These are phyloP conservation scores for Serilophus lunatus DNA, from an alignment of 2,113 vertebrate species.

Conservation along the genomic window DNA sequence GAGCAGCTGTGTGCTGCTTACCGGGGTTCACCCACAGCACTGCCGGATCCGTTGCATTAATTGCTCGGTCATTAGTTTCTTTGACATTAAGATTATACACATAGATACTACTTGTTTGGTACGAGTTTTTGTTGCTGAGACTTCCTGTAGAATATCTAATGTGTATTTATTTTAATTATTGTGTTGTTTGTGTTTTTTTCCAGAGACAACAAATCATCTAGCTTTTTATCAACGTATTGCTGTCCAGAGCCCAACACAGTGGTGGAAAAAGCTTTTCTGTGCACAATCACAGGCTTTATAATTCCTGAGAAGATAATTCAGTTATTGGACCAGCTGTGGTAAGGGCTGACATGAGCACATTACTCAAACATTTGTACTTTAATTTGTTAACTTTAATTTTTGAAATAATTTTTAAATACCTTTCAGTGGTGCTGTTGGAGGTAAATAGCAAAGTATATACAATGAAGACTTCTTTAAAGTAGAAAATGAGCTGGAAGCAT, in stretches of 20 bases:
- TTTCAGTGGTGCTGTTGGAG: background rate
- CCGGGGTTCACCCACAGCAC: background rate
- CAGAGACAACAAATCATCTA: slow-evolving; percentile 80
- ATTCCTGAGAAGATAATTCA: slow-evolving; percentile 77
- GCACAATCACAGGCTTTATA: slow-evolving; percentile 84
- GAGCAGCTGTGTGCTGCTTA: background rate
- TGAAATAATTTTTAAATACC: background rate
- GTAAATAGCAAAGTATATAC: background rate
- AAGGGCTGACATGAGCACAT: slow-evolving; percentile 11
- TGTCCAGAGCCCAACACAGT: slow-evolving; percentile 78
- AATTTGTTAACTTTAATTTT: background rate
- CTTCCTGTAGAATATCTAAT: background rate
- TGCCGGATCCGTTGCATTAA: background rate
- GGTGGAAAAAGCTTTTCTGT: slow-evolving; percentile 70
- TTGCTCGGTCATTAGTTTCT: background rate
- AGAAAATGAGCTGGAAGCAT: background rate
- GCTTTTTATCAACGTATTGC: slow-evolving; percentile 82
- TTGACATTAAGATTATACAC: background rate
- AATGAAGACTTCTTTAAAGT: background rate
- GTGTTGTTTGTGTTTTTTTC: background rate
- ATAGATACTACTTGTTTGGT: background rate
- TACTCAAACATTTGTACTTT: background rate
- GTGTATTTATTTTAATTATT: background rate
- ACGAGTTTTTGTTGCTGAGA: background rate
- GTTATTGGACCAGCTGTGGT: slow-evolving; percentile 85